Evolutionary conservation across 2,113 vertebrate species (phyloP), one percentile per base, ranked within the genome.

Genomic region (Dendropsophus ebraccatus): DNA sequence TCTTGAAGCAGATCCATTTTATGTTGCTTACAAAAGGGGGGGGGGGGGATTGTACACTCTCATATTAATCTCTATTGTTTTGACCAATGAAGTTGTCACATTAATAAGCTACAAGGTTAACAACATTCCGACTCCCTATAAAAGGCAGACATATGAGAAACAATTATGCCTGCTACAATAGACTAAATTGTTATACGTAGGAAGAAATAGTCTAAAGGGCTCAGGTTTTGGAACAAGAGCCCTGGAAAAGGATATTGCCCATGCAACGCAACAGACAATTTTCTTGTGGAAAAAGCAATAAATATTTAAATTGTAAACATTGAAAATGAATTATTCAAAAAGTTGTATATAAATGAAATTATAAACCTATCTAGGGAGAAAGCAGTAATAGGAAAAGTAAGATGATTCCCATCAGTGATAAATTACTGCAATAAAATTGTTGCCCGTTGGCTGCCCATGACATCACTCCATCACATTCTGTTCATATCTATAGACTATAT

Each of bases 281-380:
- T 70, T 37, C 35, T 37, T 1, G 3, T 37, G 62, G 30, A 67
- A 67, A 56, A 67, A 67, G 14, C 62, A 19, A 67, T 67, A 67
- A 32, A 67, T 35, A 67, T 67, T 67, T 28, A 16, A 67, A 32
- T 67, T 67, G 28, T 67, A 67, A 32, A 67, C 62, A 67, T 67
- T 67, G 62, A 67, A 67, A 67, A 67, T 67, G 62, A 67, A 70
- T 37, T 70, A 70, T 70, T 70, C 16, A 70, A 70, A 70, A 70
- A 70, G 67, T 70, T 70, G 67, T 32, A 41, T 1, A 37, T 35
- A 70, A 70, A 70, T 37, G 67, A 70, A 70, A 70, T 70, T 70
- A 70, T 70, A 67, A 67, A 32, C 62, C 67, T 70, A 70, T 70
- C 19, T 37, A 23, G 67, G 35, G 67, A 41, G 32, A 70, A 70